A percentile compares a stretch with the other conserved stretches of the same genome.
phyloP scores from a whole-genome alignment of 2,797 vertebrate species.

The Amblyopsis hoosieri region DNA sequence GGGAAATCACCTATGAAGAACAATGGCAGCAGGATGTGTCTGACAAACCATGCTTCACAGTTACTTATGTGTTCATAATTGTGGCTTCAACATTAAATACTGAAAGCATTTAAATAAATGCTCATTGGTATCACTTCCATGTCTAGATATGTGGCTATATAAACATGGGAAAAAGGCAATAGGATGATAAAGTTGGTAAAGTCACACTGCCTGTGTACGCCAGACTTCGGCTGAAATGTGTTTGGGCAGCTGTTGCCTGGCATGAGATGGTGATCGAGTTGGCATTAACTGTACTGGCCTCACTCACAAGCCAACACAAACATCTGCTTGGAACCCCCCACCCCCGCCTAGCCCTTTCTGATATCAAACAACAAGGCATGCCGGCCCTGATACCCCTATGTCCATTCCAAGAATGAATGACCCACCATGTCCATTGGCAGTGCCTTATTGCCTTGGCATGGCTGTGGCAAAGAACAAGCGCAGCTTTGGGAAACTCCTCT shows the following conservation, averaged over 20 bases:
- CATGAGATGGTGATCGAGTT: slow-evolving; percentile 66
- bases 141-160: no score
- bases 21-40: background rate
- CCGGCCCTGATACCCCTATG: slow-evolving; percentile 49
- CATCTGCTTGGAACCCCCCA: slow-evolving; percentile 74
- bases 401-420: slow-evolving; percentile 72
- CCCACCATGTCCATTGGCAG: slow-evolving; percentile 67
- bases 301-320: slow-evolving; percentile 71
- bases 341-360: slow-evolving; percentile 32
- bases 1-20: background rate
- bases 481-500: slow-evolving; percentile 39
- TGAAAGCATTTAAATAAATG: slow-evolving; percentile 5
- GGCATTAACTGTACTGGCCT: slow-evolving; percentile 53
- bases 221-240: slow-evolving; percentile 59
- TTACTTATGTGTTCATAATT: background rate
- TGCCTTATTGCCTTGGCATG: slow-evolving; percentile 59
- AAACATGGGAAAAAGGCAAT: slow-evolving; percentile 16
- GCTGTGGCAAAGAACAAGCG: slow-evolving; percentile 44
- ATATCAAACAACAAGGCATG: slow-evolving; percentile 68
- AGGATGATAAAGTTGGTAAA: slow-evolving; percentile 37
- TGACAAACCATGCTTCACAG: no score
- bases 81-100: slow-evolving; percentile 27
- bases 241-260: slow-evolving; percentile 77
- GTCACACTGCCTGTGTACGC: slow-evolving; percentile 43
- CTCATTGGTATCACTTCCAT: no score